Evolutionary conservation across 2,888 invertebrate species (phyloP), one percentile per base, ranked within the genome.

Genomic region (Xestobium rufovillosum): DNA sequence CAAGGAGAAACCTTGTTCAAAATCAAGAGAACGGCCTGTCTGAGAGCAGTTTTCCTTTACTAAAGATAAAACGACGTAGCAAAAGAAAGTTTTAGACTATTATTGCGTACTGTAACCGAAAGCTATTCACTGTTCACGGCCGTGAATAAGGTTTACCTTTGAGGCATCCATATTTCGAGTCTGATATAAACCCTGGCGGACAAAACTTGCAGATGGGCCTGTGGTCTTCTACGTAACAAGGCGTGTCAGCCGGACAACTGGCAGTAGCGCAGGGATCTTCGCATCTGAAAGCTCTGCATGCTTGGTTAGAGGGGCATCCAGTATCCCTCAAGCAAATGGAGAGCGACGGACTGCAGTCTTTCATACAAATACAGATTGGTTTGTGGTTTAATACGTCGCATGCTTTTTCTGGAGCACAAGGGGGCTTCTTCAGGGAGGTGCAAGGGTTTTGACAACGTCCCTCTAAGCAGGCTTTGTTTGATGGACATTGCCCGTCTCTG

Each of bases 171-270:
- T 84, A 83, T 76, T 82, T 82, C 65, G 85, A 79, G 73, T 91
- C 89, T 69, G 86, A 83, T 73, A 82, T 82, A 77, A 84, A 91
- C 74, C 90, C 92, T 69, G 78, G 78, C 63, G 91, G 89, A 76
- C 92, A 92, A 78, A 87, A 89, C 80, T 89, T 88, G 84, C 92
- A 92, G 69, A 86, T 82, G 56, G 91, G 85, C 72, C 84, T 87
- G 75, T 92, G 92, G 69, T 90, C 87, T 78, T 90, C 88, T 58
- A 90, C 90, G 70, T 83, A 83, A 74, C 92, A 92, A 58, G 91
- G 90, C 53, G 87, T 83, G 62, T 80, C 79, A 56, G 77, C 75
- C 57, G 85, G 83, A 70, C 90, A 90, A 67, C 82, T 83, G 60
- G 83, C 82, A 61, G 80, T 80, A 65, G 76, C 75, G 71, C 91